These are phyloP conservation scores for Lithobius niger DNA, from an alignment of 1,140 invertebrate genomes.

Conservation along the genomic window DNA sequence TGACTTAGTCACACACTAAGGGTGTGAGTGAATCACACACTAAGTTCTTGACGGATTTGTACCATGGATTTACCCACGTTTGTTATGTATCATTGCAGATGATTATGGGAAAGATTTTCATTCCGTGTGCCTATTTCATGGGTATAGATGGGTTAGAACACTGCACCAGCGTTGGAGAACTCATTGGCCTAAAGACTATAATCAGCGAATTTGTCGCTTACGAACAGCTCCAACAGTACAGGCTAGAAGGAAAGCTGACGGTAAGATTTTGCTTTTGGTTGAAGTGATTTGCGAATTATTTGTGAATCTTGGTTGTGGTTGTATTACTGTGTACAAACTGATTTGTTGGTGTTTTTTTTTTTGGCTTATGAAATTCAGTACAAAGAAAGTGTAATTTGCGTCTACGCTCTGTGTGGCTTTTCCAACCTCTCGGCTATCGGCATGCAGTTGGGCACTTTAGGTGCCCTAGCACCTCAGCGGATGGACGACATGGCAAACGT, in stretches of 20 bases:
- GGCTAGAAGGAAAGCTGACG: too few species aligned
- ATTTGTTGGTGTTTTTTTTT: too few species aligned
- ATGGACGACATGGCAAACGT: conserved; percentile 30
- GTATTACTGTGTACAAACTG: too few species aligned
- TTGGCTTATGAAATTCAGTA: conserved; percentile 7
- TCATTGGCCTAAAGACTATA: conserved; percentile 77
- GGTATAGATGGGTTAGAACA: conserved; percentile 64
- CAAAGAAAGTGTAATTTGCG: background rate
- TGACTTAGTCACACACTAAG: too few species aligned
- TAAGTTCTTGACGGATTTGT: too few species aligned
- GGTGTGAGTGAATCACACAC: too few species aligned
- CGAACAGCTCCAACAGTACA: conserved; percentile 50
- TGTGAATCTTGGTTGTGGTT: too few species aligned
- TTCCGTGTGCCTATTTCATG: conserved; percentile 64
- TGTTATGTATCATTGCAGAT: too few species aligned
- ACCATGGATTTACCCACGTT: too few species aligned
- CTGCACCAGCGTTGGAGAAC: conserved; percentile 56
- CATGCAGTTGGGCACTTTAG: conserved; percentile 35
- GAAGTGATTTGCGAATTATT: too few species aligned
- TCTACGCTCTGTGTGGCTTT: conserved; percentile 42
- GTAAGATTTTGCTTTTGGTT: too few species aligned
- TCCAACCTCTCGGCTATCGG: conserved; percentile 40
- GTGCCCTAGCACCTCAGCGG: conserved; percentile 33
- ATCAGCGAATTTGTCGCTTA: conserved; percentile 89
- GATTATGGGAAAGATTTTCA: conserved; percentile 68